Evolutionary conservation across 2,888 invertebrate species (phyloP).

Genomic region (Junonia oenone): DNA sequence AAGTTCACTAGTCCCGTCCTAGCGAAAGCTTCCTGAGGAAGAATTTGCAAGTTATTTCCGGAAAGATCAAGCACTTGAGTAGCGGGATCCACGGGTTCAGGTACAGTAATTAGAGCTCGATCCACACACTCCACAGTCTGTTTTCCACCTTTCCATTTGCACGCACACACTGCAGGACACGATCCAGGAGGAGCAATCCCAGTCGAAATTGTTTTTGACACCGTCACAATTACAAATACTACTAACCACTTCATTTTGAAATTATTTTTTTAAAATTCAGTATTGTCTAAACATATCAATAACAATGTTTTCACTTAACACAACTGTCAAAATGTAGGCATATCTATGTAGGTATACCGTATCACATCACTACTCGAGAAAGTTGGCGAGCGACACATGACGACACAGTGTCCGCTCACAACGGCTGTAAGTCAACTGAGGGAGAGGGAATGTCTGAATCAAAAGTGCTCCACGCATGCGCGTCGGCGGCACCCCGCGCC

Average conservation of each 20-base stretch:
- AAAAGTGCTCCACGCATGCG: conserved; percentile 72
- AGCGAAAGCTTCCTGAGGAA: conserved; percentile 90
- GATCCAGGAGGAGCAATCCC: conserved; percentile 77
- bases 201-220: conserved; percentile 61
- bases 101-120: conserved; percentile 89
- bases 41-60: conserved; percentile 90
- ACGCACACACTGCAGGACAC: conserved; percentile 89
- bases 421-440: conserved; percentile 69
- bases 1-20: conserved; percentile 90
- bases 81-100: conserved; percentile 90
- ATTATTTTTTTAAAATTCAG: conserved; percentile 35
- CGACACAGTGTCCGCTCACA: conserved; percentile 72
- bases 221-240: conserved; percentile 67
- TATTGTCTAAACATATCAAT: conserved; percentile 52
- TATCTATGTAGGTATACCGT: conserved; percentile 57
- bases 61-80: conserved; percentile 95
- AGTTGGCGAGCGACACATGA: conserved; percentile 82
- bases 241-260: conserved; percentile 72
- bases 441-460: conserved; percentile 67
- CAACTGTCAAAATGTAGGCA: conserved; percentile 28
- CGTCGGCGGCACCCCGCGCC: conserved; percentile 63
- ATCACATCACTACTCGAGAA: conserved; percentile 79
- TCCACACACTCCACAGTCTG: conserved; percentile 94
- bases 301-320: conserved; percentile 40
- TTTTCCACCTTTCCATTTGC: conserved; percentile 97